Evolutionary conservation across 2,113 vertebrate species (phyloP).

Genomic region (Centropus unirufus): DNA sequence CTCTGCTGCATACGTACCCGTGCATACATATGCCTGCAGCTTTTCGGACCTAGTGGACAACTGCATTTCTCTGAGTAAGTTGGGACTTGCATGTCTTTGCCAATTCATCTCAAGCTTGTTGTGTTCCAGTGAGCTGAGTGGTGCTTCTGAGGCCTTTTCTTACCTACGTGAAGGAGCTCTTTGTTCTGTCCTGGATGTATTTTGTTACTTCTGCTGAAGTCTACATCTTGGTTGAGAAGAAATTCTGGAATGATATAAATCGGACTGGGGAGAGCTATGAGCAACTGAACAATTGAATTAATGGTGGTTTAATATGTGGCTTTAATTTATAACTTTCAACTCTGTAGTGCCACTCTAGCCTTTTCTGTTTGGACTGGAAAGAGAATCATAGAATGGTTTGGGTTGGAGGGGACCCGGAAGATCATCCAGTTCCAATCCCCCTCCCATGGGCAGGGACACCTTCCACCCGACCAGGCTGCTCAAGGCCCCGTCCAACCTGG

Average conservation of each 20-base stretch:
- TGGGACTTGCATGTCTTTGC: background rate
- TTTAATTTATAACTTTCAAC: background rate
- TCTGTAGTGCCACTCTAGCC: background rate
- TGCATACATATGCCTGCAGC: constrained; percentile 91
- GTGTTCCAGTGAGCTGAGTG: background rate
- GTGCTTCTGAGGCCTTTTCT: background rate
- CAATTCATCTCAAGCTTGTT: background rate
- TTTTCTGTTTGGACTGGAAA: background rate
- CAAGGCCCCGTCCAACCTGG: too few species aligned
- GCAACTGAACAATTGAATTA: background rate
- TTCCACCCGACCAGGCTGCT: too few species aligned
- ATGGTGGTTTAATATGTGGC: background rate
- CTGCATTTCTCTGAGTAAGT: constrained; percentile 86
- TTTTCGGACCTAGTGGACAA: constrained; percentile 78
- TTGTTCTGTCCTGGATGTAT: background rate
- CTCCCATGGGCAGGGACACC: too few species aligned
- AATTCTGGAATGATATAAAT: background rate
- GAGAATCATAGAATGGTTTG: too few species aligned
- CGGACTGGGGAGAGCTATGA: background rate
- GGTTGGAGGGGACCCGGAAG: too few species aligned
- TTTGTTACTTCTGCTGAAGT: background rate
- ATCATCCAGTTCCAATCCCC: too few species aligned
- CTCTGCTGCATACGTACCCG: constrained; percentile 89
- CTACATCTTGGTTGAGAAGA: background rate
- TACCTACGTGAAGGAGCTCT: background rate